phyloP scores from a whole-genome alignment of 2,797 vertebrate genomes.

The Euphonia xanthogaster region DNA sequence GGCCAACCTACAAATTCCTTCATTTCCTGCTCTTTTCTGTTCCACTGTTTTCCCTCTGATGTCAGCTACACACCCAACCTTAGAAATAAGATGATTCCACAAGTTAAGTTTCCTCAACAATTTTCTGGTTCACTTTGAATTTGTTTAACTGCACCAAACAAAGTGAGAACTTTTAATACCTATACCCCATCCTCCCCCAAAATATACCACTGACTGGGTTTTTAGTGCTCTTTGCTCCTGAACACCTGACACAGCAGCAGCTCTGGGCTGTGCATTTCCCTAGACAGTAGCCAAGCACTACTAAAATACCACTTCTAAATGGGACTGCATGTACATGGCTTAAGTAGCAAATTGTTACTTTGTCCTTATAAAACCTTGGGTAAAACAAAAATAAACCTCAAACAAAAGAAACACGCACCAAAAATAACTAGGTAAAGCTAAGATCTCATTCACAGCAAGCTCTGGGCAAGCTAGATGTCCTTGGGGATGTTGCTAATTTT shows the following conservation, averaged over 20 bases:
- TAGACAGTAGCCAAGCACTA: neutral
- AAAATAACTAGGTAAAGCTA: neutral
- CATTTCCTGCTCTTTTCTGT: neutral
- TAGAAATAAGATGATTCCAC: neutral
- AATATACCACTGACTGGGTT: rapidly evolving
- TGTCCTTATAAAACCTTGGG: neutral
- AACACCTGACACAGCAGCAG: neutral
- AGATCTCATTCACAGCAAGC: neutral
- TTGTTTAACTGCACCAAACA: neutral
- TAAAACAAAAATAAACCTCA: neutral
- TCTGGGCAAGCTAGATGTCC: neutral
- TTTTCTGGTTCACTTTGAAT: neutral
- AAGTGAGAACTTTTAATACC: neutral
- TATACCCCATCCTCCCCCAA: rapidly evolving
- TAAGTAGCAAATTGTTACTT: neutral
- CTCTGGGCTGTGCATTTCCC: neutral
- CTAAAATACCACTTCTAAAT: neutral
- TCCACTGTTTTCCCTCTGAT: neutral
- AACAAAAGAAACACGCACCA: neutral
- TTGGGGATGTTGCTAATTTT: rapidly evolving
- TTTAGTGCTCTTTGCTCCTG: neutral
- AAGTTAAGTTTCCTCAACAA: neutral
- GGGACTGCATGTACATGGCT: neutral
- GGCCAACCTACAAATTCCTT: neutral
- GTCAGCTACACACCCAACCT: neutral